These are phyloP conservation scores for Diceros bicornis DNA, from an alignment of 2,797 vertebrate species.

Conservation along the genomic window DNA sequence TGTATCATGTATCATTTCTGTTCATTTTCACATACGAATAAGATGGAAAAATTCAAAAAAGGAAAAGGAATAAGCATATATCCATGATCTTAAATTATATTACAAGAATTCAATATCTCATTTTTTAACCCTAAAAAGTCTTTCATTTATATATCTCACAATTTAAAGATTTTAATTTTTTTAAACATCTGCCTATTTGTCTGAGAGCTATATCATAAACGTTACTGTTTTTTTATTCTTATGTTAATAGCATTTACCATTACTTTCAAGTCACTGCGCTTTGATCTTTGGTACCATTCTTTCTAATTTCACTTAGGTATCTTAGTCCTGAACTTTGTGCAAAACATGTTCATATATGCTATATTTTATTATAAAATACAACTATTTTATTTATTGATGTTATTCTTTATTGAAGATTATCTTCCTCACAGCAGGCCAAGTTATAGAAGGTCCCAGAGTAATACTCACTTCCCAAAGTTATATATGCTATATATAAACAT, in stretches of 20 bases:
- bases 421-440: background rate
- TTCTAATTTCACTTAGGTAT: background rate
- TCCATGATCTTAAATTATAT: background rate
- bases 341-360: background rate
- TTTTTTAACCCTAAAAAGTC: background rate
- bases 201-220: background rate
- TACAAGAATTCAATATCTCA: conserved; percentile 13
- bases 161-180: background rate
- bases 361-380: background rate
- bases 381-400: too few relatives aligned
- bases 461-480: background rate
- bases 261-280: background rate
- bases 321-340: background rate
- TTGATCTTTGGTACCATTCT: background rate
- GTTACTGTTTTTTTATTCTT: background rate
- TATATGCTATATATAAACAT: background rate
- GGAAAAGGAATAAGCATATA: background rate
- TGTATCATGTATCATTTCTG: background rate
- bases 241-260: conserved; percentile 15
- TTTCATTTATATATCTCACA: background rate
- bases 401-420: background rate
- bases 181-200: background rate
- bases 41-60: background rate
- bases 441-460: background rate
- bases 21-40: conserved; percentile 8